phyloP scores from a whole-genome alignment of 1,140 invertebrate species.

The Nymphalis io region DNA sequence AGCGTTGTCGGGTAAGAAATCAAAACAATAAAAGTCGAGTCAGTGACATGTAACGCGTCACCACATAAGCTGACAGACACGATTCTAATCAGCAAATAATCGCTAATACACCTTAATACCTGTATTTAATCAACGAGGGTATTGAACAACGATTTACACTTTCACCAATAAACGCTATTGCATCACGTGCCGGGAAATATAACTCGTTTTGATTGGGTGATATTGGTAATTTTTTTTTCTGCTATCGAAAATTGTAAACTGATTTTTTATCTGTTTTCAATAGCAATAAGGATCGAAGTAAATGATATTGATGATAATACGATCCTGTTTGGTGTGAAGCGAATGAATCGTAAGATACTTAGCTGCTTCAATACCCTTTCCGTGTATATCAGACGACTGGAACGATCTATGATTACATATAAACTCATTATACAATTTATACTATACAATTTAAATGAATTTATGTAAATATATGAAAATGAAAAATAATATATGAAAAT shows the following conservation, averaged over 20 bases:
- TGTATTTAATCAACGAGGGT: slow-evolving; percentile 27
- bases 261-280: too few relatives aligned
- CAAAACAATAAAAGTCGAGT: neutral
- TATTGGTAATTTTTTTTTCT: neutral
- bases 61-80: slow-evolving; percentile 11
- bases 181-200: neutral
- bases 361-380: slow-evolving; percentile 15
- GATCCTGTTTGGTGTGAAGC: neutral
- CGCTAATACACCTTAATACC: slow-evolving; percentile 18
- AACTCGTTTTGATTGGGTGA: neutral
- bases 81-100: slow-evolving; percentile 26
- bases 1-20: neutral
- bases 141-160: neutral
- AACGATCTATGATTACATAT: neutral
- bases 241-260: neutral
- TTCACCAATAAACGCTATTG: slow-evolving; percentile 5
- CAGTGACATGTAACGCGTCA: neutral
- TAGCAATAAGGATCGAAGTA: too few relatives aligned
- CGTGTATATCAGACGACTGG: neutral
- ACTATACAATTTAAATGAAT: too few relatives aligned
- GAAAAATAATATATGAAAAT: too few relatives aligned
- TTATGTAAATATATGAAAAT: too few relatives aligned
- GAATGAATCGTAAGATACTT: slow-evolving; percentile 13
- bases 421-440: neutral
- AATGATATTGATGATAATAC: too few relatives aligned